phyloP scores from a whole-genome alignment of 1,140 invertebrate genomes.

The Drosophila bipectinata region DNA sequence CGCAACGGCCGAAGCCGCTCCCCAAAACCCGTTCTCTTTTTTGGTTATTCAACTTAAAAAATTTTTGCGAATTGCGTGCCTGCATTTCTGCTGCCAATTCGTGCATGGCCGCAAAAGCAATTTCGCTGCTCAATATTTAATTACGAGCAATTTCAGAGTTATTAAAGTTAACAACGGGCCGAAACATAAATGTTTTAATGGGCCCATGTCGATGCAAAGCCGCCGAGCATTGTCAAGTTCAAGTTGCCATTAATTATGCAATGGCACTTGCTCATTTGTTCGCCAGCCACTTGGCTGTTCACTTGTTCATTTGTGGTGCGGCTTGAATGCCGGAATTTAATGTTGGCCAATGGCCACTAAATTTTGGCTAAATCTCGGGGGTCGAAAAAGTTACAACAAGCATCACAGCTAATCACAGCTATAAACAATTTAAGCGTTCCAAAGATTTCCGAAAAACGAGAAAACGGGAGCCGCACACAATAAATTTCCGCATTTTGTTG shows the following conservation, averaged over 20 bases:
- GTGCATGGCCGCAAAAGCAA: slow-evolving; percentile 50
- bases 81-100: slow-evolving; percentile 64
- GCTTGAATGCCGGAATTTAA: slow-evolving; percentile 18
- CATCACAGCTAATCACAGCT: slow-evolving; percentile 73
- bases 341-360: slow-evolving; percentile 17
- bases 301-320: slow-evolving; percentile 13
- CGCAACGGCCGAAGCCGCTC: slow-evolving; percentile 50
- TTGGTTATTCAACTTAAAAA: slow-evolving; percentile 72
- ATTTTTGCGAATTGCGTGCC: slow-evolving; percentile 65
- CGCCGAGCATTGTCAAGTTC: slow-evolving; percentile 71
- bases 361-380: slow-evolving; percentile 17
- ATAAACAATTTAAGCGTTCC: slow-evolving; percentile 76
- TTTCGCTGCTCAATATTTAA: slow-evolving; percentile 65
- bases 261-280: slow-evolving; percentile 35
- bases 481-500: slow-evolving; percentile 78
- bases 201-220: slow-evolving; percentile 35
- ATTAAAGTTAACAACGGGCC: slow-evolving; percentile 69
- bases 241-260: slow-evolving; percentile 76
- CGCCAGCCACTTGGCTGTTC: slow-evolving; percentile 8
- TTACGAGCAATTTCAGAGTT: slow-evolving; percentile 73
- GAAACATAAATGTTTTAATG: slow-evolving; percentile 59
- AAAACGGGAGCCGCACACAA: slow-evolving; percentile 57
- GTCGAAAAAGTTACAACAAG: slow-evolving; percentile 65
- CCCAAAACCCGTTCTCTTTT: slow-evolving; percentile 51
- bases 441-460: slow-evolving; percentile 69